Evolutionary conservation across 2,113 vertebrate genomes (phyloP), one percentile per base, ranked within the genome.

Genomic region (Toxostoma redivivum): DNA sequence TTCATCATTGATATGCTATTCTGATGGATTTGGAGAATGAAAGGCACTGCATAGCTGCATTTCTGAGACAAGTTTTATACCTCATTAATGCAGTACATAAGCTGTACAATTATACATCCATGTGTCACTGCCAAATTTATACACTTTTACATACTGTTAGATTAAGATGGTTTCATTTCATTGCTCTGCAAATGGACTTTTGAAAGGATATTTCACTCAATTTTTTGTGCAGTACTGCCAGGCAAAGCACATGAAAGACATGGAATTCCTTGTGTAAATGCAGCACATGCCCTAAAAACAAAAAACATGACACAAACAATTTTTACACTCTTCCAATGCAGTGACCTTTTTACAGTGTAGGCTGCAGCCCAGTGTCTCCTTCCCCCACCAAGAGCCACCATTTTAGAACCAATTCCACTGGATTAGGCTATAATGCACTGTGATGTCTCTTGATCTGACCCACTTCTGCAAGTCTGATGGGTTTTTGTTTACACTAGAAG

Each of bases 61-160:
- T 91, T 69, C 54, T 30, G 27, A 92, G 61, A 91, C 76, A 92
- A 78, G 72, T 81, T 95, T 95, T 89, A 89, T 87, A 87, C 70
- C 51, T 91, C 89, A 92, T 95, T 95, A 96, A 95, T 84, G 88
- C 90, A 81, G 71, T 61, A 86, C 69, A 70, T 91, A 94, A 79
- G 42, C 84, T 91, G 77, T 79, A 85, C 89, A 94, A 95, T 93
- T 96, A 95, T 48, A 89, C 57, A 84, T 18, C 81, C 91, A 92
- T 95, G 73, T 81, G 91, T 94, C 93, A 91, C 84, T 91, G 94
- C 56, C 95, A 92, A 92, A 97, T 95, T 94, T 81, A 91, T 80
- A 92, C 57, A 77, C 27, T 94, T 94, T 77, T 80, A 92, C 86
- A 89, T 86, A 90, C 78, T 72, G 50, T 80, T 94, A 83, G 79